Base-by-base conservation (phyloP, 1,140 invertebrate genomes). In the Penaeus chinensis region DNA sequence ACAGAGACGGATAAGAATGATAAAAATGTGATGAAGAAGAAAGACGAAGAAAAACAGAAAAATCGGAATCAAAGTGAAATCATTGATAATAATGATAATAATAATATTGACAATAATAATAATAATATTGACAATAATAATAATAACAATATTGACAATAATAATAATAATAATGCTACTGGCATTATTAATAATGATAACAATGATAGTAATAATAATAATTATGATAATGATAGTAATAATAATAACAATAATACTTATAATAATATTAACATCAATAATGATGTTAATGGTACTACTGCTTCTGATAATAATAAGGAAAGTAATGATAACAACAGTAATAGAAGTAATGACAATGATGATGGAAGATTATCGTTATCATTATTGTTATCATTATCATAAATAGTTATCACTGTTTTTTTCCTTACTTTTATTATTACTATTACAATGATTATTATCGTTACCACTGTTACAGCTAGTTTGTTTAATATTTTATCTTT, bases 171-270 rank as follows among this genome's bases (percentile, higher is more conserved):
- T 81, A 62, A 81, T 63, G n/a, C 3, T 61, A 61, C 7, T 63
- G 4, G 27, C 24, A 62, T 37, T 82, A 82, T 4, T 66, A 82
- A 66, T 66, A 69, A 66, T 82, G 66, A 66, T 82, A 32, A 37
- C 69, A 82, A 66, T 82, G 24, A 37, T 82, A 66, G 32, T 47
- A 62, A 42, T 82, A 37, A 66, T 82, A 66, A 66, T 82, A 61
- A 65, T 82, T 27, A 65, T 82, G 42, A 65, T 82, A 65, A 27
- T 63, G 42, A 66, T 10, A 65, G 37, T 82, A 82, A 18, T 65
- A 82, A 66, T 82, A 65, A 27, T 37, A 66, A 5, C 5, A 18
- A 63, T 22, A 27, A 63, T 60, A 65, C 7, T 65, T n/a, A 24
- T 81, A 32, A 42, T 32, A 10, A 78, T 54, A 42, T 42, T 42